Conservation (phyloP, 2,113 vertebrate species). For the Electrona antarctica region DNA sequence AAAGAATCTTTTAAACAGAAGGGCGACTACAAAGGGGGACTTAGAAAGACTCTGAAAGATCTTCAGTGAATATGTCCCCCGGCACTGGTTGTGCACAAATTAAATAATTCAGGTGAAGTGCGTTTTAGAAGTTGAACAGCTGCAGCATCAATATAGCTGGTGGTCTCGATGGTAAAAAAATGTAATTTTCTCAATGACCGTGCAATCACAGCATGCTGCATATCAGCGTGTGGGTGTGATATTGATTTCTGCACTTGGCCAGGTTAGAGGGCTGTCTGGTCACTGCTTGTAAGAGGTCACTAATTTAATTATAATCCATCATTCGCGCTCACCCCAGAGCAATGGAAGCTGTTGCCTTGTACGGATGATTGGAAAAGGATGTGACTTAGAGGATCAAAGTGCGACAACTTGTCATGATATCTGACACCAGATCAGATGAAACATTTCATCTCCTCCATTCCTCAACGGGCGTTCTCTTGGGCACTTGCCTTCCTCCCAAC, state of each 20-base stretch:
- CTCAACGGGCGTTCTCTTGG: neutral
- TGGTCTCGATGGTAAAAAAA: slow-evolving; percentile 11
- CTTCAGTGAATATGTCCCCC: neutral
- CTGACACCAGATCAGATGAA: slow-evolving; percentile 42
- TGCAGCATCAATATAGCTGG: neutral
- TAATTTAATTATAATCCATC: slow-evolving; percentile 59
- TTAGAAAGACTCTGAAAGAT: neutral
- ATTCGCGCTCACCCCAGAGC: slow-evolving; percentile 22
- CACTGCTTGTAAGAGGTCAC: slow-evolving; percentile 44
- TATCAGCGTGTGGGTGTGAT: neutral
- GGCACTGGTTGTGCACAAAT: neutral
- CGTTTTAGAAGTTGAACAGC: neutral
- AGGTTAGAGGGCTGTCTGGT: slow-evolving; percentile 33
- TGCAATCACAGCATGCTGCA: slow-evolving; percentile 25
- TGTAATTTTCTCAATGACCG: slow-evolving; percentile 14
- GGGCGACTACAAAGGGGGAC: neutral
- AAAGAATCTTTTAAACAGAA: slow-evolving; percentile 11
- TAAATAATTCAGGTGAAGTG: neutral
- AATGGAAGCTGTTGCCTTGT: neutral
- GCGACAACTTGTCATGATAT: slow-evolving; percentile 21
- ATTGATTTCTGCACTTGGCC: slow-evolving; percentile 53
- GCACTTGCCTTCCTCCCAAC: neutral
- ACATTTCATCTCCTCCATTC: neutral
- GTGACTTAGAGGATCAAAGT: slow-evolving; percentile 13
- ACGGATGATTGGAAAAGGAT: slow-evolving; percentile 16